These are phyloP conservation scores for Athalia circularis DNA, from an alignment of 2,888 invertebrate genomes.

Conservation along the genomic window DNA sequence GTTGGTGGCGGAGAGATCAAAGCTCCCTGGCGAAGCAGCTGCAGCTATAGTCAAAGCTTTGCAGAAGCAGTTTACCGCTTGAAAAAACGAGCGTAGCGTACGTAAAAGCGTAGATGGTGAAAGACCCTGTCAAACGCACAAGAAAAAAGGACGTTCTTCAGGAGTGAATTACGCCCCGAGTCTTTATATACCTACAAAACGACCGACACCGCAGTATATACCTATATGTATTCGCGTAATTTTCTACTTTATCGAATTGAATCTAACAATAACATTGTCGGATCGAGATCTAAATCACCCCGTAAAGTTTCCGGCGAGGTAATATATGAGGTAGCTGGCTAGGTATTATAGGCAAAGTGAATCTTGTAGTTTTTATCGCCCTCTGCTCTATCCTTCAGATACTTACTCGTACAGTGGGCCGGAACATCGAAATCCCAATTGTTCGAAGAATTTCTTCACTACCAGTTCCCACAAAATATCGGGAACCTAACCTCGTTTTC, in stretches of 20 bases:
- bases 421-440: conserved; percentile 18
- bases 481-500: neutral
- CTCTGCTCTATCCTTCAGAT: neutral
- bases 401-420: neutral
- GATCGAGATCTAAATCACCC: conserved; percentile 30
- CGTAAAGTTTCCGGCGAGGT: conserved; percentile 30
- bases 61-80: conserved; percentile 6
- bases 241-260: conserved; percentile 36
- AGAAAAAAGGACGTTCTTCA: neutral
- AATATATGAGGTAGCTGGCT: neutral
- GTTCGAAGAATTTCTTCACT: conserved; percentile 8
- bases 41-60: conserved; percentile 8
- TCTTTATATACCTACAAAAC: neutral
- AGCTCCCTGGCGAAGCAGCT: conserved; percentile 45
- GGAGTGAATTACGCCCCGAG: neutral
- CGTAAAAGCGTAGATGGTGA: neutral
- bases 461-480: conserved; percentile 15
- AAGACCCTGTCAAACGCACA: conserved; percentile 13
- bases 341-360: conserved; percentile 35
- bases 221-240: conserved; percentile 1
- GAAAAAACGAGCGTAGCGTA: conserved; percentile 6
- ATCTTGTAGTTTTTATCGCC: conserved; percentile 32
- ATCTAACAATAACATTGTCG: conserved; percentile 34
- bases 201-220: no score
- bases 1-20: conserved; percentile 63